These are phyloP conservation scores for Hydra vulgaris DNA, from an alignment of 30 jellyfish, hydroid and myxozoan genomes.

Conservation along the genomic window DNA sequence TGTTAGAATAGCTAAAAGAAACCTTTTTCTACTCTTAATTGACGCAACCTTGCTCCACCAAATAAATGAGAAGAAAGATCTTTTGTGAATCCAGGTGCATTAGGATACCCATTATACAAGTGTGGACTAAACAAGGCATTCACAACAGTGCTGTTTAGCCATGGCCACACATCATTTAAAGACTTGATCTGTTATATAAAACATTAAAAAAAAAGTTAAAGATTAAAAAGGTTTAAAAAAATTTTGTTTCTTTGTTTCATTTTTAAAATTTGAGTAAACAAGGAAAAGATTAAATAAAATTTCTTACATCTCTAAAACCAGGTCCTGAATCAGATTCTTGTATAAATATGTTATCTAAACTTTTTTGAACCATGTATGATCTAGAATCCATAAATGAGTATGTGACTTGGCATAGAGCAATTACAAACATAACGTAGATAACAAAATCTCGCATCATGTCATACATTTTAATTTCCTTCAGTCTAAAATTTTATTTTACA, in stretches of 20 bases:
- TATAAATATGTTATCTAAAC: conserved; percentile 60
- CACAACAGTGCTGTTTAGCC: conserved; percentile 77
- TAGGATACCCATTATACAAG: conserved; percentile 77
- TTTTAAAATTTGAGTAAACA: no score
- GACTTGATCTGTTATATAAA: conserved; percentile 24
- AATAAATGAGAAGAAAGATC: conserved; percentile 60
- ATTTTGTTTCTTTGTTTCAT: no score
- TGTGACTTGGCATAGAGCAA: conserved; percentile 78
- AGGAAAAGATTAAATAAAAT: not conserved
- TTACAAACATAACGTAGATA: conserved; percentile 57
- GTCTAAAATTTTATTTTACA: conserved; percentile 34
- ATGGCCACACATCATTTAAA: conserved; percentile 71
- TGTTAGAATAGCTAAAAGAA: no score
- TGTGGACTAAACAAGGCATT: conserved; percentile 58
- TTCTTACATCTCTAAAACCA: not conserved
- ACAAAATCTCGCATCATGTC: conserved; percentile 67
- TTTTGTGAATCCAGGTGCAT: conserved; percentile 75
- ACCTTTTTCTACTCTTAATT: conserved; percentile 74
- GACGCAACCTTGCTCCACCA: conserved; percentile 95
- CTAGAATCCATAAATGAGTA: conserved; percentile 79
- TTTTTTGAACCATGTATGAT: conserved; percentile 59
- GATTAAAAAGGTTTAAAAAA: not conserved
- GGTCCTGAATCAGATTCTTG: conserved; percentile 65
- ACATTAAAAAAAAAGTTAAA: not conserved
- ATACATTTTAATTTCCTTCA: conserved; percentile 87